A percentile compares a stretch with the other conserved stretches of the same genome.
Conservation (phyloP, 2,113 vertebrate species). For the Eulemur rufifrons region DNA sequence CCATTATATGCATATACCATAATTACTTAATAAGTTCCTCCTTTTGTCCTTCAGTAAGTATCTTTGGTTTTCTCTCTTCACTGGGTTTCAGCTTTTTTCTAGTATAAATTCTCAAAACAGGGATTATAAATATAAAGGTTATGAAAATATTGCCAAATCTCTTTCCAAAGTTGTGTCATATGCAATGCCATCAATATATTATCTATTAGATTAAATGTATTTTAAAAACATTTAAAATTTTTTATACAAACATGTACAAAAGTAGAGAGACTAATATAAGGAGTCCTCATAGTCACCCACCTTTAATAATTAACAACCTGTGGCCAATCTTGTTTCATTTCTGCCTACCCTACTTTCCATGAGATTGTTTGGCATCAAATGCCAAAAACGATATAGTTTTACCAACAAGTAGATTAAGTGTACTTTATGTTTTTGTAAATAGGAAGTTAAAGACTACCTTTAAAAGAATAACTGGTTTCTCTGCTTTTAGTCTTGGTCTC, state of each 20-base stretch:
- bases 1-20: neutral
- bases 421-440: conserved; percentile 34
- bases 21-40: neutral
- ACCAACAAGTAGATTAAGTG: neutral
- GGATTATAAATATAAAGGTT: neutral
- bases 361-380: neutral
- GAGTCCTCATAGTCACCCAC: neutral
- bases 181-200: neutral
- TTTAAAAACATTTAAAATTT: neutral
- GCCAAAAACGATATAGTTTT: neutral
- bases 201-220: neutral
- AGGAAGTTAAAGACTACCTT: neutral
- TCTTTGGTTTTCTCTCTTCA: neutral
- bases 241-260: neutral
- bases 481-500: neutral
- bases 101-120: neutral
- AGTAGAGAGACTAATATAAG: neutral
- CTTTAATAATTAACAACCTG: neutral
- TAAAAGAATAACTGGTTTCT: neutral
- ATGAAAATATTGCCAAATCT: neutral
- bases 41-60: neutral
- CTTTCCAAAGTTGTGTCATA: neutral
- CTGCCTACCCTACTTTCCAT: neutral
- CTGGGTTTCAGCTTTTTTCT: neutral
- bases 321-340: neutral